Evolutionary conservation across 2,888 invertebrate species (phyloP).

Genomic region (Lottia scabra): DNA sequence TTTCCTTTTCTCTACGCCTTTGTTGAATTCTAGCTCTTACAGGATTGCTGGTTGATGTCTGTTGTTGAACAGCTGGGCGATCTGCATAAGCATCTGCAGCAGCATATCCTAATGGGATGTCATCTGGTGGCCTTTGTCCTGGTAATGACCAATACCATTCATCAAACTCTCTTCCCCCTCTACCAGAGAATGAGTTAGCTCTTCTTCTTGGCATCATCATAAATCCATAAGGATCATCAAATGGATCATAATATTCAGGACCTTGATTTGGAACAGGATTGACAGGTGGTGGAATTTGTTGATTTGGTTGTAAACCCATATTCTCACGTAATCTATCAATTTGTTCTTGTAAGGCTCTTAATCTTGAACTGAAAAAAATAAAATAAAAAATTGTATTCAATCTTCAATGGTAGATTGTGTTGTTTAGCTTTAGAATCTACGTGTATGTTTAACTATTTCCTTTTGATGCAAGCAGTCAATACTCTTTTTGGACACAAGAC

Average conservation of each 20-base stretch:
- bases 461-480: too few species aligned
- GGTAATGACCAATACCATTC: slow-evolving; percentile 54
- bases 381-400: neutral
- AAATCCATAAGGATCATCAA: slow-evolving; percentile 58
- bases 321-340: slow-evolving; percentile 52
- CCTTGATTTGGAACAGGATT: slow-evolving; percentile 34
- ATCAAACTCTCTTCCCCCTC: slow-evolving; percentile 50
- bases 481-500: too few species aligned
- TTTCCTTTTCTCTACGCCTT: slow-evolving; percentile 15
- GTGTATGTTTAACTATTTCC: too few species aligned
- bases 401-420: too few species aligned
- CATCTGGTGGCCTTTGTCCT: slow-evolving; percentile 40
- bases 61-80: slow-evolving; percentile 4
- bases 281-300: slow-evolving; percentile 29
- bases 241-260: slow-evolving; percentile 57
- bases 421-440: too few species aligned
- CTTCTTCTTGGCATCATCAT: slow-evolving; percentile 58
- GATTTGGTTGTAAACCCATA: slow-evolving; percentile 45
- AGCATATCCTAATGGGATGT: slow-evolving; percentile 58
- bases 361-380: slow-evolving; percentile 40
- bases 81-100: slow-evolving; percentile 54
- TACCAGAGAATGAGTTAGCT: slow-evolving; percentile 59
- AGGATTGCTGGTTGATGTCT: slow-evolving; percentile 11
- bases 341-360: slow-evolving; percentile 53
- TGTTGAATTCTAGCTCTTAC: slow-evolving; percentile 14